These are phyloP conservation scores for Choristoneura fumiferana DNA, from an alignment of 1,140 invertebrate genomes.

Conservation along the genomic window DNA sequence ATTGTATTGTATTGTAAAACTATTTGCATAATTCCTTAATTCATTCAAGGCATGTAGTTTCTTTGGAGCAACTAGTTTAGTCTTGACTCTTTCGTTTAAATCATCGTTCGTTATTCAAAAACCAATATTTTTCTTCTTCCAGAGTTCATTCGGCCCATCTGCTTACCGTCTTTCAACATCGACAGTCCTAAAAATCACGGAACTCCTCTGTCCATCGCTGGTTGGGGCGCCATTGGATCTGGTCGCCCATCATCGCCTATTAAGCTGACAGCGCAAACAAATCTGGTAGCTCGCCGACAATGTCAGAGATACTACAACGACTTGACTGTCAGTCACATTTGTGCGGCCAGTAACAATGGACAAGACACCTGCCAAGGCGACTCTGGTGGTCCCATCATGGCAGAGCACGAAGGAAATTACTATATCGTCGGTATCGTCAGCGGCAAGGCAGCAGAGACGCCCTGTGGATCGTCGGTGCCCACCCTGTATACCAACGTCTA, in stretches of 20 bases:
- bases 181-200: background rate
- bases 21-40: too few species aligned
- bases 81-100: too few species aligned
- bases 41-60: too few species aligned
- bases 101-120: too few species aligned
- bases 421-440: background rate
- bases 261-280: background rate
- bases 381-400: constrained; percentile 8
- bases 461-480: background rate
- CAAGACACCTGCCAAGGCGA: background rate
- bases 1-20: too few species aligned
- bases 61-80: too few species aligned
- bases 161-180: background rate
- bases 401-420: background rate
- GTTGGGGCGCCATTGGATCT: background rate
- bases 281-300: background rate
- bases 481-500: constrained; percentile 2
- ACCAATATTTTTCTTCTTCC: background rate
- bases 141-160: constrained; percentile 6
- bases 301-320: background rate
- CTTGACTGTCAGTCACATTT: background rate
- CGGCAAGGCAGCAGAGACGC: background rate
- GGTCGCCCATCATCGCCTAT: background rate
- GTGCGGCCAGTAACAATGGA: background rate
- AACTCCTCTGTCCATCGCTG: background rate